Evolutionary conservation across 2,113 vertebrate genomes (phyloP).

Genomic region (Hippoglossus stenolepis): DNA sequence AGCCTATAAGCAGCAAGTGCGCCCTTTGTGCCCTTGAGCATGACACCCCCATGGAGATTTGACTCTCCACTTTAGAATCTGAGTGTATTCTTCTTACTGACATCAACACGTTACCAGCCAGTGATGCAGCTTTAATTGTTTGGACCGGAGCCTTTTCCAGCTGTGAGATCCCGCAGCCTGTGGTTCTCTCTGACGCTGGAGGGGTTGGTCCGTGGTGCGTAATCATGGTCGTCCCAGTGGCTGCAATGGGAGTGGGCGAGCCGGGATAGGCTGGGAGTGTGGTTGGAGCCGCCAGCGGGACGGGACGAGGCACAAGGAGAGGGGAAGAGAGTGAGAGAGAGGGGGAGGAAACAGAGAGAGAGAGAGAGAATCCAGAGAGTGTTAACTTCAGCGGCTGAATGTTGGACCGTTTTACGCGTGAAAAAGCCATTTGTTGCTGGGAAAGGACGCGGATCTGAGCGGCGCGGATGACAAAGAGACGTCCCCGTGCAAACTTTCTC

Average conservation of each 20-base stretch:
- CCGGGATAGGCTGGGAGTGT: conserved; percentile 84
- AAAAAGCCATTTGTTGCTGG: conserved; percentile 23
- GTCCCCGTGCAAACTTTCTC: conserved; percentile 62
- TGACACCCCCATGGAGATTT: too few species aligned
- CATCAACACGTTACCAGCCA: neutral
- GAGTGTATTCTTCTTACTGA: too few species aligned
- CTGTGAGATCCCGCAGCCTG: conserved; percentile 15
- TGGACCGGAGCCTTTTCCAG: neutral
- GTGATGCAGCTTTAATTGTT: conserved; percentile 10
- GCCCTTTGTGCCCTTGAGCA: too few species aligned
- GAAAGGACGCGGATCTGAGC: conserved; percentile 14
- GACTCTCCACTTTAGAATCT: neutral
- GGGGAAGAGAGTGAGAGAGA: neutral
- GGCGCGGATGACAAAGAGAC: conserved; percentile 64
- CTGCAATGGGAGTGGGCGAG: conserved; percentile 77
- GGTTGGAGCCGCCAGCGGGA: conserved; percentile 67
- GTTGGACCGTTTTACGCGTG: conserved; percentile 31
- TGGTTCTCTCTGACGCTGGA: conserved; percentile 47
- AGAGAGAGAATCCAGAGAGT: conserved; percentile 11
- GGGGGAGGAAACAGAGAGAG: neutral
- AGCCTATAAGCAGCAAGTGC: too few species aligned
- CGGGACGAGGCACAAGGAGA: conserved; percentile 37
- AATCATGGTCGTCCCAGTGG: conserved; percentile 39
- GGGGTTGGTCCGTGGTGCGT: conserved; percentile 60
- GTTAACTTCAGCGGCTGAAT: conserved; percentile 52